Conservation (phyloP, 2,888 invertebrate genomes). For the Latrodectus elegans region DNA sequence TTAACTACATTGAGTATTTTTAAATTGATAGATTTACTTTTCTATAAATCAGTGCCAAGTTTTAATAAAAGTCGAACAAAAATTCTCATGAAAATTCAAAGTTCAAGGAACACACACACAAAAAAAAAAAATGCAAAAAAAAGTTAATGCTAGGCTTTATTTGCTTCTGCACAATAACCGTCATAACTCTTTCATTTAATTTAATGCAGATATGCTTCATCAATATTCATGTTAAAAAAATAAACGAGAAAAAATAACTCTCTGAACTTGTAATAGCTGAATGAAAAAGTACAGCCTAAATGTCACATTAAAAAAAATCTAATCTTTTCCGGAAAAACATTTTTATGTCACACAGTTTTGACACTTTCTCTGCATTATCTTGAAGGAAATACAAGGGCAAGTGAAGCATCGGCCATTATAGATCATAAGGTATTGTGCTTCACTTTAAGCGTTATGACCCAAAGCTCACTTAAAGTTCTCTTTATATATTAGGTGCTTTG, state of each 20-base stretch:
- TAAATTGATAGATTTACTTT: too few species aligned
- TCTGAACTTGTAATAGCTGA: too few species aligned
- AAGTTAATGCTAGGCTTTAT: too few species aligned
- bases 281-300: background rate
- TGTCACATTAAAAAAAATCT: background rate
- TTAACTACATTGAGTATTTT: too few species aligned
- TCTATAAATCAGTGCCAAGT: too few species aligned
- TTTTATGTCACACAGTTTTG: conserved; percentile 60
- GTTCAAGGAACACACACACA: too few species aligned
- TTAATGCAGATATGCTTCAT: background rate
- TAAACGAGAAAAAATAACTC: background rate
- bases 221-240: background rate
- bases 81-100: too few species aligned
- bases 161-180: too few species aligned
- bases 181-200: background rate
- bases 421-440: conserved; percentile 56
- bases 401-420: conserved; percentile 59
- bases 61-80: too few species aligned
- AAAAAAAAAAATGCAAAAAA: too few species aligned
- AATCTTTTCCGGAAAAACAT: conserved; percentile 13
- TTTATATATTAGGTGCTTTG: conserved; percentile 64
- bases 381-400: conserved; percentile 33
- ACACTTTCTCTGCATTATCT: conserved; percentile 62
- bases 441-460: conserved; percentile 47
- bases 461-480: conserved; percentile 61